These are phyloP conservation scores for Brachionus sp. DNA, from an alignment of 1,140 invertebrate genomes.

Conservation along the genomic window DNA sequence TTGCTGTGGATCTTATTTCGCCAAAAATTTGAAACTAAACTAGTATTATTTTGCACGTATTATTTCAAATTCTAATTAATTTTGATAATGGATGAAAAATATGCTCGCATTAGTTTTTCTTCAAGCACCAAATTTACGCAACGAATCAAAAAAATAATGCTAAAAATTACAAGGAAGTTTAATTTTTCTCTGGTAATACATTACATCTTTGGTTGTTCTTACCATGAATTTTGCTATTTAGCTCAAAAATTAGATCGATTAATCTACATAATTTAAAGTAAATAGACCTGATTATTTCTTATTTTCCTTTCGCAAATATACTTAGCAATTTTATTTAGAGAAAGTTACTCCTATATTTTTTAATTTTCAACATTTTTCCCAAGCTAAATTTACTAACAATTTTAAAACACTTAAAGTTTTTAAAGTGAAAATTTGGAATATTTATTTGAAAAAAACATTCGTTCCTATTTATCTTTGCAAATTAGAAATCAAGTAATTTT, in stretches of 20 bases:
- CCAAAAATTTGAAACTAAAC: no score
- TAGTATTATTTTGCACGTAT: neutral
- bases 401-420: no score
- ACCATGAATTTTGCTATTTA: neutral
- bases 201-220: neutral
- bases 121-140: neutral
- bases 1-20: no score
- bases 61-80: neutral
- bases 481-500: no score
- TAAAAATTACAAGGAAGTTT: no score
- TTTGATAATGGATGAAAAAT: neutral
- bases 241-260: neutral
- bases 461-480: no score
- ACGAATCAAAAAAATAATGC: neutral
- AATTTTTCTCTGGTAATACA: no score
- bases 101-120: neutral
- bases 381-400: neutral
- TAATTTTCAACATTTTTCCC: neutral
- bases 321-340: neutral
- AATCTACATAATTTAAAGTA: neutral
- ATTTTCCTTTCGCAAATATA: constrained; percentile 4
- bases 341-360: neutral
- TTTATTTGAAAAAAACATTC: no score
- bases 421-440: no score
- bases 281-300: neutral